These are phyloP conservation scores for Brachymystax lenok DNA, from an alignment of 2,797 vertebrate genomes.

Conservation along the genomic window DNA sequence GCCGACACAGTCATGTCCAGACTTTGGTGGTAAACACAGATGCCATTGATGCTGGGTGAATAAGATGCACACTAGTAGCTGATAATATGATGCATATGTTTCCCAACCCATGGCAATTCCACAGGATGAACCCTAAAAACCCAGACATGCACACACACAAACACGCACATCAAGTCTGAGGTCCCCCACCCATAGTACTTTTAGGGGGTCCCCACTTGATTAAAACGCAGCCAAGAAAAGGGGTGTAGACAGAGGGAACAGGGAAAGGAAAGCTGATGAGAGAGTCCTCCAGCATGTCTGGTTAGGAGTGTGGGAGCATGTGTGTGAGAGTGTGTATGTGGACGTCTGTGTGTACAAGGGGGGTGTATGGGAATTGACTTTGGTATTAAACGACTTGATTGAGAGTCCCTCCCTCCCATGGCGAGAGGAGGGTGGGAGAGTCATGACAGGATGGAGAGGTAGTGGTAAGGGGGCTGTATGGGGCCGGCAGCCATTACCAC, in stretches of 20 bases:
- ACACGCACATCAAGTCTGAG: conserved; percentile 17
- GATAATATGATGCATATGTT: conserved; percentile 69
- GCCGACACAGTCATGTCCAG: conserved; percentile 49
- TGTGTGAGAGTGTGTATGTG: conserved; percentile 47
- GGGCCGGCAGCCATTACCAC: conserved; percentile 52
- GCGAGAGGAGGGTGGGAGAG: conserved; percentile 6
- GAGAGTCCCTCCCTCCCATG: conserved; percentile 39
- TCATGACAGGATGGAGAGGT: conserved; percentile 7
- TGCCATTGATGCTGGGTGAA: conserved; percentile 62
- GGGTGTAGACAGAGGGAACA: conserved; percentile 54
- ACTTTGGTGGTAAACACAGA: conserved; percentile 33
- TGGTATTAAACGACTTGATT: conserved; percentile 65
- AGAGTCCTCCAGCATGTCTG: conserved; percentile 75
- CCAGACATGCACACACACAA: conserved; percentile 43
- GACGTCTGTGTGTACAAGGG: conserved; percentile 29
- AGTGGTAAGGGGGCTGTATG: conserved; percentile 25
- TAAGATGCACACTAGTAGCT: conserved; percentile 35
- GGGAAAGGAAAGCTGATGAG: conserved; percentile 70
- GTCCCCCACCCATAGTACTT: conserved; percentile 61
- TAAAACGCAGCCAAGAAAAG: conserved; percentile 74
- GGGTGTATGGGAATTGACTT: conserved; percentile 69
- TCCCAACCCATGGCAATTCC: conserved; percentile 53
- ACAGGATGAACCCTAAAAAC: conserved; percentile 65
- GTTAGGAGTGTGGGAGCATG: conserved; percentile 75
- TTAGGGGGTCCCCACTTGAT: conserved; percentile 72